Evolutionary conservation across 2,797 vertebrate species (phyloP), one percentile per base, ranked within the genome.

Genomic region (Iguana delicatissima): DNA sequence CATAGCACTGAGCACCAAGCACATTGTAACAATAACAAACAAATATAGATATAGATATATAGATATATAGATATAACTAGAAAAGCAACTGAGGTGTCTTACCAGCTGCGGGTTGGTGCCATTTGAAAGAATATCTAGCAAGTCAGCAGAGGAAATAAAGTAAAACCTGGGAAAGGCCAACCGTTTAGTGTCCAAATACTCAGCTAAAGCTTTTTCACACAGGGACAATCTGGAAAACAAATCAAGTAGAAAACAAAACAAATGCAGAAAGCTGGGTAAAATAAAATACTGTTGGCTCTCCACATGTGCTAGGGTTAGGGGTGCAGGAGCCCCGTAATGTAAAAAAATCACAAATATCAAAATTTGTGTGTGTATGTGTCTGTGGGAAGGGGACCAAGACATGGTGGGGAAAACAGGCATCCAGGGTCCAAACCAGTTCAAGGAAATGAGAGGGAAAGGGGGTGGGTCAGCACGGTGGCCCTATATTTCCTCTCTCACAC

Each of bases 111-210:
- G 99, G 95, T 98, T 98, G 89, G 98, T 99, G 92, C 99, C 98
- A 0, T 99, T 99, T 89, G 99, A 99, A 89, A 99, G 97, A 94
- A 99, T 99, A 96, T 99, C 99, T 93, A 99, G 94, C 84, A 99
- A 97, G 96, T 99, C 99, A 20, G 98, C 98, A 32, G 99, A 99
- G 26, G 99, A 99, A 95, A 99, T 98, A 95, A 99, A 99, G 96
- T 99, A 99, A 96, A 99, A 99, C 35, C 99, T 97, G 59, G 99
- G 99, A 93, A 99, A 99, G 73, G 98, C 98, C 89, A 99, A 96
- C 18, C 99, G 98, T 95, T 99, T 99, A 93, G 97, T 98, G 93
- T 99, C 99, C 92, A 99, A 97, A 94, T 99, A 99, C 92, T 99
- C 98, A 13, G 98, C 97, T 96, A 99, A 96, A 91, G 99, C 98